Base-by-base conservation (phyloP, 1,140 invertebrate species). In the Scaptomyza montana region DNA sequence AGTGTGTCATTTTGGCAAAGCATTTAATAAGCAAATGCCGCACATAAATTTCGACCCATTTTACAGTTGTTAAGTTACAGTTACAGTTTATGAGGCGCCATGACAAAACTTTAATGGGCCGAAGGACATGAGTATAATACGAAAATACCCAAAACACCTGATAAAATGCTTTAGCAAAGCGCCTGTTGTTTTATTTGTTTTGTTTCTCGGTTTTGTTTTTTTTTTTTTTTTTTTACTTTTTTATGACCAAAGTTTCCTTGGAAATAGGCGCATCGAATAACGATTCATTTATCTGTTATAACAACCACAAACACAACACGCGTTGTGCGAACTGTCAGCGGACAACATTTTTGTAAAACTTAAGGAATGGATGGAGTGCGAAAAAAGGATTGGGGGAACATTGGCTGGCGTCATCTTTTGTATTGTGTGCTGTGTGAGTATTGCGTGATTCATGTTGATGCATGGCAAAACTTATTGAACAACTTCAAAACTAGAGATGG, bases 231-330 rank as follows among this genome's bases (percentile, higher is more conserved):
- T 80, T 59, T 49, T 16, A 16, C 16, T 16, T 63, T 86, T 81
- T 81, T 81, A 86, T 77, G 74, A 75, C 60, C 53, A 69, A 86
- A 86, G 81, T 86, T 86, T 86, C 81, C 81, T 87, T 86, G 81
- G 81, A 81, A 86, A 85, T 85, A 74, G 49, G 70, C 70, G 64
- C 70, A 73, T 73, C 66, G 63, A 68, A 74, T 77, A 65, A 61
- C 67, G 55, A 59, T 64, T 74, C 62, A 19, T 36, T 36, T 73
- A 85, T 71, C 74, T 85, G 53, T 77, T 77, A 86, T 77, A 64
- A 67, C 69, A 74, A 74, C 64, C 50, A 54, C 55, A 63, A 33
- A 36, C 50, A 62, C 21, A 30, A 39, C 28, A 54, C 56, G 70
- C 70, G 50, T 73, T 64, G 56, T 67, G 70, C 64, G 57, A 73